Percentiles rank a stretch among this genome's conserved stretches.
These are phyloP conservation scores for Tromatobia lineatoria DNA, from an alignment of 2,888 invertebrate species.

Conservation along the genomic window DNA sequence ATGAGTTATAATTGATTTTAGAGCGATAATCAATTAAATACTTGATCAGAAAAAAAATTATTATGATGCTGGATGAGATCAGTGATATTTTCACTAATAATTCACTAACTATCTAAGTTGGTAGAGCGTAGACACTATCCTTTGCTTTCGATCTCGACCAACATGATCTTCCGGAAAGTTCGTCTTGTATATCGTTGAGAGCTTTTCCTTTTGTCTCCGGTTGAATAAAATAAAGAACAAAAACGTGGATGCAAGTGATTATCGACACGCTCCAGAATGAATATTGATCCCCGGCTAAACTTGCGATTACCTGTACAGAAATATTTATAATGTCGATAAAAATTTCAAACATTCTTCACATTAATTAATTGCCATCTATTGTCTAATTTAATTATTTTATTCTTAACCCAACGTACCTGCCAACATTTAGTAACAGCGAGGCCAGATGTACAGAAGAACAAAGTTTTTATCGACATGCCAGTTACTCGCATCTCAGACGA, in stretches of 20 bases:
- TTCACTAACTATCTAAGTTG: background rate
- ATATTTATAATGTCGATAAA: background rate
- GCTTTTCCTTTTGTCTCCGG: conserved; percentile 68
- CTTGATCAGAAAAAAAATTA: background rate
- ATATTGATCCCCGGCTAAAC: conserved; percentile 58
- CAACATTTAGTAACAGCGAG: conserved; percentile 63
- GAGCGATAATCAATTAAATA: background rate
- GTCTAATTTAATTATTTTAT: background rate
- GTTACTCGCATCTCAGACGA: conserved; percentile 63
- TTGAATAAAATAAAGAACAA: conserved; percentile 57
- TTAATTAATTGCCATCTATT: background rate
- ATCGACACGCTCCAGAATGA: conserved; percentile 63
- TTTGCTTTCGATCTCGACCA: conserved; percentile 8
- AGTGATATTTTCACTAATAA: background rate
- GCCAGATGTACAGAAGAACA: conserved; percentile 51
- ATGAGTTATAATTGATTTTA: too few species aligned
- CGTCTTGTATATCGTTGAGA: conserved; percentile 62
- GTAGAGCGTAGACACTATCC: conserved; percentile 9
- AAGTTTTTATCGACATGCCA: conserved; percentile 60
- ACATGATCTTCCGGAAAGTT: conserved; percentile 3
- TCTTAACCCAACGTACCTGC: conserved; percentile 51
- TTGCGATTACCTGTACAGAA: conserved; percentile 63
- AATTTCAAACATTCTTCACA: background rate
- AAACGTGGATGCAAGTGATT: conserved; percentile 56
- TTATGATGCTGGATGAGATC: background rate